Conservation (phyloP, 2,888 invertebrate genomes). For the Xanthorhoe spadicearia region DNA sequence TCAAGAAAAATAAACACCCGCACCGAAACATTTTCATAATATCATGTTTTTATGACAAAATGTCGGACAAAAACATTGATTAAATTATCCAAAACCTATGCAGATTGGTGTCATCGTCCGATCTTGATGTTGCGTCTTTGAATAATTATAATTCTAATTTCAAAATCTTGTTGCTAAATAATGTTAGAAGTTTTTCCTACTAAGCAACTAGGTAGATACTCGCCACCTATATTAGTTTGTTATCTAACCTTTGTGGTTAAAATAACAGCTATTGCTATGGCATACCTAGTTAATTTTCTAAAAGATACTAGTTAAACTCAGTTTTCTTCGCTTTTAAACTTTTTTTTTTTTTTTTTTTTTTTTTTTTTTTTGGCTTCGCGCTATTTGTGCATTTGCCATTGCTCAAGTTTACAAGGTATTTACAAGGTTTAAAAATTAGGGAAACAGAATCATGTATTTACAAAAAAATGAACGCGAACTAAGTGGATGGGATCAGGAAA, state of each 20-base stretch:
- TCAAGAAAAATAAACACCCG: no score
- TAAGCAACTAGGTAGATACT: not conserved
- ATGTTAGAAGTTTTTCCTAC: not conserved
- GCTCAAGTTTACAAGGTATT: no score
- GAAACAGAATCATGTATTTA: no score
- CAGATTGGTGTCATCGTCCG: constrained; percentile 30
- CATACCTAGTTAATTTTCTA: not conserved
- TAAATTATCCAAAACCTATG: not conserved
- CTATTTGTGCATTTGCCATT: no score
- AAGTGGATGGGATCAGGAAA: no score
- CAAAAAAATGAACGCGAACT: no score
- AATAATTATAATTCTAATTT: constrained; percentile 9
- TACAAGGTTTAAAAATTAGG: no score
- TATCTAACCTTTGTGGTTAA: not conserved
- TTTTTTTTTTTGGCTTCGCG: no score
- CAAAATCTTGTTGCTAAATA: constrained; percentile 4
- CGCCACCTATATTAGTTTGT: not conserved
- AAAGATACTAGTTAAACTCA: no score
- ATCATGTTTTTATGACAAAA: not conserved
- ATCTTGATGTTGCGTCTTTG: constrained; percentile 24
- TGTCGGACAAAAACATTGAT: not conserved
- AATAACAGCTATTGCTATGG: not conserved
- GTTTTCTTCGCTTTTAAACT: no score
- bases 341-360: no score
- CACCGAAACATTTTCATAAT: no score